Percentiles rank a stretch among this genome's conserved stretches.
Evolutionary conservation across 2,797 vertebrate species (phyloP).

Genomic region (Danio jaintianensis): DNA sequence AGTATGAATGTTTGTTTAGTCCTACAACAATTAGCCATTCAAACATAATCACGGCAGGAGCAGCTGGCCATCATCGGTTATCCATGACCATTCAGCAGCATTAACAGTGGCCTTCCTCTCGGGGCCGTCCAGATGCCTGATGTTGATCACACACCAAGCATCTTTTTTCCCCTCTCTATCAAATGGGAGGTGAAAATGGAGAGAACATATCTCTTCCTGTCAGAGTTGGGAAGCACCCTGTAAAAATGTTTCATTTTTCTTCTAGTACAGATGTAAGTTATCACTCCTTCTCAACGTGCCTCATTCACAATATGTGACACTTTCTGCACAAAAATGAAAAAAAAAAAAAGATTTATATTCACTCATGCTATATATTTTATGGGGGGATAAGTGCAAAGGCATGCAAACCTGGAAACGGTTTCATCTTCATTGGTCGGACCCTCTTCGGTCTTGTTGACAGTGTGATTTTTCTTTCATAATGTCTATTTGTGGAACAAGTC

Average conservation of each 20-base stretch:
- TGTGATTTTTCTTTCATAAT: constrained; percentile 3
- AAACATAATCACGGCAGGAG: constrained; percentile 23
- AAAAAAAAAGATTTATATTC: constrained; percentile 27
- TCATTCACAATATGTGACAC: constrained; percentile 25
- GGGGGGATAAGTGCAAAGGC: constrained; percentile 18
- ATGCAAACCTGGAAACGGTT: constrained; percentile 4
- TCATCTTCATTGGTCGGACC: constrained; percentile 16
- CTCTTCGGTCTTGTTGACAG: constrained; percentile 25
- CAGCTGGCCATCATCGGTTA: constrained; percentile 47
- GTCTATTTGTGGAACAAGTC: constrained; percentile 4
- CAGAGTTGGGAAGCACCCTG: not conserved
- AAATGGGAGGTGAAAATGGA: constrained; percentile 11
- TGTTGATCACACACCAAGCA: constrained; percentile 13
- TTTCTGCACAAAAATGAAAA: constrained; percentile 23
- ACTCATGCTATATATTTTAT: constrained; percentile 24
- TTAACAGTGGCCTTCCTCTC: constrained; percentile 16
- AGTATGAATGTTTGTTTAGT: constrained; percentile 20
- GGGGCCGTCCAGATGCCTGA: constrained; percentile 21
- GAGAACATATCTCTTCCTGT: constrained; percentile 8
- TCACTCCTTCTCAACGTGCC: not conserved
- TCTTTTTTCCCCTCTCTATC: not conserved
- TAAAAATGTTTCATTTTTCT: constrained; percentile 8
- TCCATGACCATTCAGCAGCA: constrained; percentile 25
- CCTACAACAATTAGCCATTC: constrained; percentile 21
- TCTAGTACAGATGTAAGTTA: constrained; percentile 5